Base-by-base conservation (phyloP, 2,888 invertebrate species). In the Polyommatus icarus region DNA sequence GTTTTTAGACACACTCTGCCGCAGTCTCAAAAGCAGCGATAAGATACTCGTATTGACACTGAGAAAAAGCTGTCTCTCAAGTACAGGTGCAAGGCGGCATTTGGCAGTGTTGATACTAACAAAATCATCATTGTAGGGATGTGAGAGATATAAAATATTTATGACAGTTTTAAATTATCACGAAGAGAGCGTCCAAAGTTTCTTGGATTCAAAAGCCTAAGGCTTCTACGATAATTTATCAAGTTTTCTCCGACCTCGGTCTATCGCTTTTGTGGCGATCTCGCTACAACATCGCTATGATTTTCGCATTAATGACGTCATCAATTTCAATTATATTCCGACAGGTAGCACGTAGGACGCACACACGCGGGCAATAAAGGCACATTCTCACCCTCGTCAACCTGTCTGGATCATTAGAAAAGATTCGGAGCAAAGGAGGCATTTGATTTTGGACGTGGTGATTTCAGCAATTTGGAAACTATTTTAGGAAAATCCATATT, bases 281-380 rank as follows among this genome's bases (percentile, higher is more conserved):
- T 67, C 20, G 1, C n/a, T 59, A 46, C 46, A 59, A 59, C 3
- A 20, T 59, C 15, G 29, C 29, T 6, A 67, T 32, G 67, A 67
- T 67, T 18, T 67, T 18, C 15, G 15, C 29, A 54, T 18, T 15
- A 46, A 75, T 46, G 46, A 75, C 75, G 75, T 75, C 75, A 75
- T 75, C 75, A 75, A 54, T 75, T 75, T 54, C 54, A 75, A 75
- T 75, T 75, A 54, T 50, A 50, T 75, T 75, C 54, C 8, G 75
- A 75, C 75, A 54, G 54, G 29, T 72, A 72, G 20, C n/a, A 72
- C 12, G 40, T 12, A 72, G 10, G 10, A 20, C n/a, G 18, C n/a
- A 46, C 73, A 24, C 12, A 29, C 61, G 67, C 6, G 67, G 7
- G 67, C 29, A 15, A 1, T 18, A 67, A 5, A 32, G 67, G 29